These are phyloP conservation scores for Oxygymnocypris stewartii DNA, from an alignment of 2,113 vertebrate species.

Conservation along the genomic window DNA sequence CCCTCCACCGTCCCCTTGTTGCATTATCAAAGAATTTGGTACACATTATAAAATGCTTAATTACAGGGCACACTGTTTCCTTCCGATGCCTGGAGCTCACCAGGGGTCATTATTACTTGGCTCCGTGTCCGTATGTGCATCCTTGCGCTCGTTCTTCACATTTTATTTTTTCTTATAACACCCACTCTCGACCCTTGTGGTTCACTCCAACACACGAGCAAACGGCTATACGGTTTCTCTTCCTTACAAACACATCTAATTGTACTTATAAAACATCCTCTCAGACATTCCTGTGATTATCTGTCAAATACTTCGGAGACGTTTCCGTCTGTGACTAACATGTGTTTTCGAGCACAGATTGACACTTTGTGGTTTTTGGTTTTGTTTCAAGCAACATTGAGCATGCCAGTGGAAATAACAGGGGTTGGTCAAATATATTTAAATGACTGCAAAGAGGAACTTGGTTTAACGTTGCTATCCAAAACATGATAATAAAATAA, in stretches of 20 bases:
- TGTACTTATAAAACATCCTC: conserved; percentile 18
- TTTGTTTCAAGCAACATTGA: conserved; percentile 28
- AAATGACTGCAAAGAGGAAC: not conserved
- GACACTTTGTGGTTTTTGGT: conserved; percentile 46
- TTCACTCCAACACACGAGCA: conserved; percentile 20
- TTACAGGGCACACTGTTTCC: conserved; percentile 56
- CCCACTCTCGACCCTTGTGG: not conserved
- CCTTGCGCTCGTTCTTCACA: conserved; percentile 25
- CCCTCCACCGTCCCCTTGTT: conserved; percentile 47
- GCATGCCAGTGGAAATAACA: conserved; percentile 28
- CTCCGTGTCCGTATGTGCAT: conserved; percentile 27
- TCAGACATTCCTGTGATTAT: conserved; percentile 21
- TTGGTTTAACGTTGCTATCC: conserved; percentile 8
- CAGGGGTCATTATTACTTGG: conserved; percentile 52
- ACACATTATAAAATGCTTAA: conserved; percentile 56
- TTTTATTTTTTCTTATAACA: conserved; percentile 1
- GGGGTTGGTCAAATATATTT: conserved; percentile 11
- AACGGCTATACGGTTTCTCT: not conserved
- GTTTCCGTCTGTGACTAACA: conserved; percentile 23
- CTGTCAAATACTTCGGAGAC: conserved; percentile 23
- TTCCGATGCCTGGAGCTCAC: conserved; percentile 50
- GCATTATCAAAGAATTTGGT: conserved; percentile 58
- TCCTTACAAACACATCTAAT: conserved; percentile 23
- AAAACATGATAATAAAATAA: conserved; percentile 20
- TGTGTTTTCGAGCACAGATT: conserved; percentile 33